Percentiles rank a stretch among this genome's conserved stretches.
Conservation (phyloP, 1,140 invertebrate species). For the Drosophila ananassae region DNA sequence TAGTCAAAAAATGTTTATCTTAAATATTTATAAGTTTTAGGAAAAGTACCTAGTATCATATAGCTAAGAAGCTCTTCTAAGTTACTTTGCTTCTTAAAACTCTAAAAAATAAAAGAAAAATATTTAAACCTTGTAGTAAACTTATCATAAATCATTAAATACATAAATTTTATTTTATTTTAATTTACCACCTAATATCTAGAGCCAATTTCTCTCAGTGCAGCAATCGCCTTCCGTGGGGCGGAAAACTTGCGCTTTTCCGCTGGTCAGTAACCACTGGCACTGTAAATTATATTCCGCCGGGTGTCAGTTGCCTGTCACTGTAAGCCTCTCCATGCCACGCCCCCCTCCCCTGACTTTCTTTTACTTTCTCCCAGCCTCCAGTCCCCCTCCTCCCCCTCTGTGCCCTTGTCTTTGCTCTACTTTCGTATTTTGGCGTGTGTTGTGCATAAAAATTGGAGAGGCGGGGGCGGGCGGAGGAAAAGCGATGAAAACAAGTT, state of each 20-base stretch:
- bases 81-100: too few relatives aligned
- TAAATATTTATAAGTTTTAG: too few relatives aligned
- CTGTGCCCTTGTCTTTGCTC: constrained; percentile 1
- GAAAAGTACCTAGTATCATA: too few relatives aligned
- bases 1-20: neutral
- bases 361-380: neutral
- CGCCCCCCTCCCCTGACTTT: neutral
- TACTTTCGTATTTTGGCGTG: constrained; percentile 13
- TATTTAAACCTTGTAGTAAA: too few relatives aligned
- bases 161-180: neutral
- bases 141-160: neutral
- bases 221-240: constrained; percentile 4
- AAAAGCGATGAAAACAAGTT: constrained; percentile 47
- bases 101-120: too few relatives aligned
- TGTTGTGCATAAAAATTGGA: constrained; percentile 49
- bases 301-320: constrained; percentile 65
- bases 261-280: constrained; percentile 28
- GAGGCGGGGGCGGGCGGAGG: neutral
- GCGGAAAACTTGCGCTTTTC: constrained; percentile 51
- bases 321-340: neutral
- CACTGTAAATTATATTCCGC: constrained; percentile 66
- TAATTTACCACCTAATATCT: neutral
- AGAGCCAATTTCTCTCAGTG: constrained; percentile 1
- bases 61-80: too few relatives aligned
- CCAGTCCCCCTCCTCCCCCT: neutral